Evolutionary conservation across 2,888 invertebrate species (phyloP).

Genomic region (Diploptera punctata): DNA sequence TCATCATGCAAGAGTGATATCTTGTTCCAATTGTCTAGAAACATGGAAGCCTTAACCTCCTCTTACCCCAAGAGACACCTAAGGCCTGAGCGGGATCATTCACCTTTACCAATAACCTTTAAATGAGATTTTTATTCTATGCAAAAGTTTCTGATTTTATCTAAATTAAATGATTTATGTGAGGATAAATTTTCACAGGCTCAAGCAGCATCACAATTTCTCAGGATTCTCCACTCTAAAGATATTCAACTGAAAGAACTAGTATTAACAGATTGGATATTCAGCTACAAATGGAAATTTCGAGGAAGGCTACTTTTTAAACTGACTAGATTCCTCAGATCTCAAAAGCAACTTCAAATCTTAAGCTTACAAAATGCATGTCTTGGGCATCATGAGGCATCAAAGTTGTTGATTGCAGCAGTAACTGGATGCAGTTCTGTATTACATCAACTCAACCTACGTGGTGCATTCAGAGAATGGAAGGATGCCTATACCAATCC

Average conservation of each 20-base stretch:
- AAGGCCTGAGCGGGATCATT: too few species aligned
- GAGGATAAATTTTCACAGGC: not conserved
- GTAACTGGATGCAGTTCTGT: conserved; percentile 50
- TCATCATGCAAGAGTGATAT: too few species aligned
- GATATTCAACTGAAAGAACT: conserved; percentile 56
- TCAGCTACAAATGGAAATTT: conserved; percentile 54
- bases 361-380: conserved; percentile 57
- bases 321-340: conserved; percentile 45
- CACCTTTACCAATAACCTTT: too few species aligned
- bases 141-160: too few species aligned
- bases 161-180: too few species aligned
- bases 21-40: too few species aligned
- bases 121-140: too few species aligned
- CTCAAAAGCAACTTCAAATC: conserved; percentile 54
- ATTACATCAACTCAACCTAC: conserved; percentile 55
- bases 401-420: conserved; percentile 55
- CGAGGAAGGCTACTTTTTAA: conserved; percentile 51
- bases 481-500: conserved; percentile 52
- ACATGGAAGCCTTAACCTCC: too few species aligned
- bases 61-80: too few species aligned
- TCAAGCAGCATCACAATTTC: conserved; percentile 47
- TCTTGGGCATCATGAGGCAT: conserved; percentile 55
- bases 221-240: conserved; percentile 53
- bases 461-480: conserved; percentile 57
- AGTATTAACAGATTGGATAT: conserved; percentile 58